Evolutionary conservation across 1,140 invertebrate genomes (phyloP).

Genomic region (Carposina sasakii): DNA sequence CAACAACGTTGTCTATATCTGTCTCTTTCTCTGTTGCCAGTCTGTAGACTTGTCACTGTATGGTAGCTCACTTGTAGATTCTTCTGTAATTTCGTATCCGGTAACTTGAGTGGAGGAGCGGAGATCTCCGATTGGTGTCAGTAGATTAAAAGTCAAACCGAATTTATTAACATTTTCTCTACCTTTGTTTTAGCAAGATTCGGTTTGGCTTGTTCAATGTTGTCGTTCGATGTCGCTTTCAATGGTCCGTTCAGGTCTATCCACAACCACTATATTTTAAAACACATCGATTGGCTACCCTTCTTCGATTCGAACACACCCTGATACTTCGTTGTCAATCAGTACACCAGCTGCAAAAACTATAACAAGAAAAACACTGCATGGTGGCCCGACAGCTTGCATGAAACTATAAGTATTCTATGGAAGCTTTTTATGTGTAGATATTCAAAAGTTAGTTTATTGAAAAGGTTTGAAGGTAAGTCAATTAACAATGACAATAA

Average conservation of each 20-base stretch:
- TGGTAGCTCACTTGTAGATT: constrained; percentile 66
- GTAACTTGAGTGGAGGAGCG: constrained; percentile 60
- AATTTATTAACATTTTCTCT: constrained; percentile 10
- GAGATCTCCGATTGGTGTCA: constrained; percentile 58
- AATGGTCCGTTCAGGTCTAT: constrained; percentile 65
- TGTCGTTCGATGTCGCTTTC: constrained; percentile 70
- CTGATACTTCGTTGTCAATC: constrained; percentile 34
- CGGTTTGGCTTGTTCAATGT: constrained; percentile 61
- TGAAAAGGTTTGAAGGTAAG: constrained; percentile 36
- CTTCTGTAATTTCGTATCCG: constrained; percentile 62
- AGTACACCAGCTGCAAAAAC: constrained; percentile 21
- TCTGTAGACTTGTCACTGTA: constrained; percentile 51
- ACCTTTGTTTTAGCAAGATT: constrained; percentile 18
- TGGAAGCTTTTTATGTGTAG: constrained; percentile 69
- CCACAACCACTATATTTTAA: constrained; percentile 52
- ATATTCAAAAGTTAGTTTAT: constrained; percentile 24
- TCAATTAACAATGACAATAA: constrained; percentile 18
- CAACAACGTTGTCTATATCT: constrained; percentile 51
- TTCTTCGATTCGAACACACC: constrained; percentile 36
- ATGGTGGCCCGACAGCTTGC: constrained; percentile 60
- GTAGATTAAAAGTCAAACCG: constrained; percentile 54
- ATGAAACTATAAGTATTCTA: constrained; percentile 55
- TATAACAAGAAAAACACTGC: constrained; percentile 50
- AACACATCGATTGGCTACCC: constrained; percentile 43
- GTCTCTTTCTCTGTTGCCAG: constrained; percentile 53